Conservation (phyloP, 2,113 vertebrate species). For the Pholis gunnellus region DNA sequence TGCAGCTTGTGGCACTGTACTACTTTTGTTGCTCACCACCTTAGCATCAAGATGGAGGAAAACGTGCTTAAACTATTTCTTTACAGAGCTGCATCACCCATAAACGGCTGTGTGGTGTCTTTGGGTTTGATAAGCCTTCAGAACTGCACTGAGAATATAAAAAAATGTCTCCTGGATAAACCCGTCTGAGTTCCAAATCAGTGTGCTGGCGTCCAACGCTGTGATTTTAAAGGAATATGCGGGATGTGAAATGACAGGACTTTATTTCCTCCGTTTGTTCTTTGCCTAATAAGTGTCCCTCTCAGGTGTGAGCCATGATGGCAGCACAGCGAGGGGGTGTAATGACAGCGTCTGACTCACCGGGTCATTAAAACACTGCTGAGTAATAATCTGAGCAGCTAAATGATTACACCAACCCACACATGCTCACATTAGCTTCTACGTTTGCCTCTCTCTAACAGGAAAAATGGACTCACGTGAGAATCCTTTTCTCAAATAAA, state of each 20-base stretch:
- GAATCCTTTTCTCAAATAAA: not conserved
- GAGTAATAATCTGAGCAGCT: conserved; percentile 12
- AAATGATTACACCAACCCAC: conserved; percentile 12
- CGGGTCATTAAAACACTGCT: conserved; percentile 38
- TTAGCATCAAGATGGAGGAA: too few species aligned
- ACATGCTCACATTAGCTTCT: not conserved
- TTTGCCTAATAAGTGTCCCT: conserved; percentile 2
- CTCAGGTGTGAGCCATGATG: conserved; percentile 28
- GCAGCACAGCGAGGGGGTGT: conserved; percentile 19
- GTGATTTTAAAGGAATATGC: conserved; percentile 11
- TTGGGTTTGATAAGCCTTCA: conserved; percentile 6
- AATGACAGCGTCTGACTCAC: conserved; percentile 44
- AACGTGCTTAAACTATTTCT: not conserved
- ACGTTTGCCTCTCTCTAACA: not conserved
- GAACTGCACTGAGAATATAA: not conserved
- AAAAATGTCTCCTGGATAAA: not conserved
- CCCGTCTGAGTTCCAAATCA: not conserved
- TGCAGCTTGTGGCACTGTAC: not conserved
- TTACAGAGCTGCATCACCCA: not conserved
- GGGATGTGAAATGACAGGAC: conserved; percentile 20
- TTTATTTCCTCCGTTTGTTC: not conserved
- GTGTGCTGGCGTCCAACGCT: not conserved
- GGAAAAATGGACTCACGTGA: not conserved
- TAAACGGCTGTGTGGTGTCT: not conserved
- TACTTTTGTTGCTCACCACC: not conserved